Conservation (phyloP, 2,797 vertebrate species). For the Hybognathus amarus region DNA sequence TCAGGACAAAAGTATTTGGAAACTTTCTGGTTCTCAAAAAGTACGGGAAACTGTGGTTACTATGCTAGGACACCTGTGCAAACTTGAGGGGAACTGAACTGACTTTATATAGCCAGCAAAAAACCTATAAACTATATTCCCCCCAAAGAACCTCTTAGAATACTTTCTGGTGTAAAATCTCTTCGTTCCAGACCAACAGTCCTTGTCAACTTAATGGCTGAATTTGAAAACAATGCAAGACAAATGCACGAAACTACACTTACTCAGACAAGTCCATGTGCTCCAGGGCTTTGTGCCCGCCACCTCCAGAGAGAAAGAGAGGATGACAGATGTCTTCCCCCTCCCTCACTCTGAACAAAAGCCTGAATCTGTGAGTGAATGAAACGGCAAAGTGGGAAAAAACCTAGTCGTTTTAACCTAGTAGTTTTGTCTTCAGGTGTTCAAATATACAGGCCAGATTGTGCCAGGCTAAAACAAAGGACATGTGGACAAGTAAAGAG, state of each 20-base stretch:
- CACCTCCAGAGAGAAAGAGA: constrained; percentile 72
- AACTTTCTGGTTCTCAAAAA: neutral
- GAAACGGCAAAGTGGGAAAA: constrained; percentile 61
- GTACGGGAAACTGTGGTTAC: neutral
- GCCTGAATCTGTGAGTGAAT: constrained; percentile 38
- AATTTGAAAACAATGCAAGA: constrained; percentile 70
- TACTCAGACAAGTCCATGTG: constrained; percentile 29
- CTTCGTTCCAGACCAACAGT: constrained; percentile 12
- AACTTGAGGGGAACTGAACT: neutral
- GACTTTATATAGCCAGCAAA: neutral
- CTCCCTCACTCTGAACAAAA: constrained; percentile 72
- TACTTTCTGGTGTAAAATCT: neutral
- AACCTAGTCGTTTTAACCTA: constrained; percentile 4
- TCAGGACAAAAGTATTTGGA: neutral
- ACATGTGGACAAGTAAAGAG: constrained; percentile 10
- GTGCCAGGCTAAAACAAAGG: neutral
- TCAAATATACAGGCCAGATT: constrained; percentile 43
- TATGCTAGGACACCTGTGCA: neutral
- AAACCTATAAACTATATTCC: neutral
- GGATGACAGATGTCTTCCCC: constrained; percentile 80
- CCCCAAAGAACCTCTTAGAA: neutral
- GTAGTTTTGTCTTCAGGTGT: constrained; percentile 29
- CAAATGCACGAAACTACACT: constrained; percentile 36
- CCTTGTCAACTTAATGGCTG: constrained; percentile 72
- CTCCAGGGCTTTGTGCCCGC: constrained; percentile 50